These are phyloP conservation scores for Lycorma delicatula DNA, from an alignment of 1,140 invertebrate species.

Conservation along the genomic window DNA sequence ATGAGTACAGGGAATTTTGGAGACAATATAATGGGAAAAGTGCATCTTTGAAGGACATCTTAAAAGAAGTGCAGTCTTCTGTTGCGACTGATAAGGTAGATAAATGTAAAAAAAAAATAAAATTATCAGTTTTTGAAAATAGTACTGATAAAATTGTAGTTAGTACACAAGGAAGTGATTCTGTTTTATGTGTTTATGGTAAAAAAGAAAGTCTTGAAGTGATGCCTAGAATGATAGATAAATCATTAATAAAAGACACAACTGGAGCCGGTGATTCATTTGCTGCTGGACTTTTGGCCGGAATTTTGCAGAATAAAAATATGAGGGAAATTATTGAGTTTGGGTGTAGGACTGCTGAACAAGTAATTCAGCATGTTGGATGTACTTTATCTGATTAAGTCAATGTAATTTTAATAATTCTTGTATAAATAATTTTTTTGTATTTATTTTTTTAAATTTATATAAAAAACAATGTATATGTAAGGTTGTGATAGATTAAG, in stretches of 20 bases:
- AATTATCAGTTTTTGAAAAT: too few relatives aligned
- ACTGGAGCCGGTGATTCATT: slow-evolving; percentile 2
- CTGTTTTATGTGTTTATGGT: not conserved
- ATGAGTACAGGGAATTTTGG: slow-evolving; percentile 5
- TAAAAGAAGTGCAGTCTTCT: too few relatives aligned
- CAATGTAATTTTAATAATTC: too few relatives aligned
- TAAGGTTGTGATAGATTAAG: too few relatives aligned
- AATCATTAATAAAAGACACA: slow-evolving; percentile 1
- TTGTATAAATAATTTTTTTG: too few relatives aligned
- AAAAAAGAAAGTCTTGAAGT: not conserved
- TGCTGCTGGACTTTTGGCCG: slow-evolving; percentile 1
- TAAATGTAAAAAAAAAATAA: too few relatives aligned
- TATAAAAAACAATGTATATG: too few relatives aligned
- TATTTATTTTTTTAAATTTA: too few relatives aligned
- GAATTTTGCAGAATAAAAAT: not conserved
- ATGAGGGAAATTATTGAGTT: not conserved
- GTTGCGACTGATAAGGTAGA: too few relatives aligned
- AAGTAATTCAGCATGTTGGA: slow-evolving; percentile 6
- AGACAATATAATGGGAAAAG: too few relatives aligned
- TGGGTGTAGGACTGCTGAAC: not conserved
- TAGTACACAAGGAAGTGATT: not conserved
- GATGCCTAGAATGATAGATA: not conserved
- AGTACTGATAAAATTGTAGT: too few relatives aligned
- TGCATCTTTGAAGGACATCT: too few relatives aligned
- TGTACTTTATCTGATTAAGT: not conserved